Percentiles rank a stretch among this genome's conserved stretches.
Conservation (phyloP, 2,888 invertebrate genomes). For the Muschampia staudingeri region DNA sequence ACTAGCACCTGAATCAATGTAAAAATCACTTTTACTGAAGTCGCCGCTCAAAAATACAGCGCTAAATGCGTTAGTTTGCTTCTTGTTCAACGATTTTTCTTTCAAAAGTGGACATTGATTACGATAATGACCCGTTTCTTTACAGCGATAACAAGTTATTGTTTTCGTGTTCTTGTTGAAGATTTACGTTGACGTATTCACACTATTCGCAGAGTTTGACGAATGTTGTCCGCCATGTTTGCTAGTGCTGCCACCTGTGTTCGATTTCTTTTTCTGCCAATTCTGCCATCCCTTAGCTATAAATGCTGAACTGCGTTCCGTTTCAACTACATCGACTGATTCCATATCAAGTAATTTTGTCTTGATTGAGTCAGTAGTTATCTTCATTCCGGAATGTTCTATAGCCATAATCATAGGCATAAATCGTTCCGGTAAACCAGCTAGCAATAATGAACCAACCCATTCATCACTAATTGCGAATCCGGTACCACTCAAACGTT, state of each 20-base stretch:
- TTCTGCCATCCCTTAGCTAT: neutral
- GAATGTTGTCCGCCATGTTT: neutral
- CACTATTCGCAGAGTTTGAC: neutral
- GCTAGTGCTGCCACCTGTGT: neutral
- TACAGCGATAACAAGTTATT: constrained; percentile 49
- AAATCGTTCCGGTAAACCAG: constrained; percentile 57
- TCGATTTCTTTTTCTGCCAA: neutral
- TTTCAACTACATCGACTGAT: neutral
- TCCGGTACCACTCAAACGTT: constrained; percentile 64
- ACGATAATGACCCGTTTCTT: constrained; percentile 44
- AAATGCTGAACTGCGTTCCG: neutral
- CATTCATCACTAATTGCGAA: constrained; percentile 68
- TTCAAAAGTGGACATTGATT: constrained; percentile 17
- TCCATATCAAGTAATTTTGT: constrained; percentile 48
- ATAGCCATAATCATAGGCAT: constrained; percentile 44
- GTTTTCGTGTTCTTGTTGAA: constrained; percentile 12
- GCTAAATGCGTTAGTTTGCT: constrained; percentile 28
- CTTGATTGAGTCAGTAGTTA: constrained; percentile 34
- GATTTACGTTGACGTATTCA: neutral
- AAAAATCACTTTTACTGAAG: constrained; percentile 64
- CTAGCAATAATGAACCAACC: constrained; percentile 65
- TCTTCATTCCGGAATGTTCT: constrained; percentile 32
- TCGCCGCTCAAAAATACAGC: constrained; percentile 51
- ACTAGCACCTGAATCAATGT: constrained; percentile 64
- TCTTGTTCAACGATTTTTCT: neutral